Percentiles rank a stretch among this genome's conserved stretches.
These are phyloP conservation scores for Thryonomys swinderianus DNA, from an alignment of 2,113 vertebrate genomes.

Conservation along the genomic window DNA sequence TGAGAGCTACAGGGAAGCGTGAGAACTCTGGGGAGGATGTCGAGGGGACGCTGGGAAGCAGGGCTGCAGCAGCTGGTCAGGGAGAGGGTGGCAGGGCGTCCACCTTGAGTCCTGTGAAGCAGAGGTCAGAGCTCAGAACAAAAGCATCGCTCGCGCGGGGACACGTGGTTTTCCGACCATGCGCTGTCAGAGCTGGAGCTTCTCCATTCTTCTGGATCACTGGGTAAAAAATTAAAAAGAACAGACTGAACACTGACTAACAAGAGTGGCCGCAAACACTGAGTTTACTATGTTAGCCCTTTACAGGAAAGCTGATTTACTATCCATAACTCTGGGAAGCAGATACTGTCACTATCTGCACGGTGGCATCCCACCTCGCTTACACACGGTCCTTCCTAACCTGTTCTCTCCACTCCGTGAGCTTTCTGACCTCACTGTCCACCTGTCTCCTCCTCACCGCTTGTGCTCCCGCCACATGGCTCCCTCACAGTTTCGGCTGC, in stretches of 20 bases:
- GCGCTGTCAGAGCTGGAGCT: not conserved
- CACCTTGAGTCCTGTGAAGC: not conserved
- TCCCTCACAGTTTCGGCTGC: not conserved
- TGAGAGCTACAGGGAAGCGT: not conserved
- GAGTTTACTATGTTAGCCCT: not conserved
- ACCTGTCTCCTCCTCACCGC: not conserved
- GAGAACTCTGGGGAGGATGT: not conserved
- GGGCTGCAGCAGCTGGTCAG: not conserved
- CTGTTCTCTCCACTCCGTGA: not conserved
- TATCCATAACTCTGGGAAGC: not conserved
- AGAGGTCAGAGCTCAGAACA: not conserved
- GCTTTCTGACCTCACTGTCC: not conserved
- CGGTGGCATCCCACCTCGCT: not conserved
- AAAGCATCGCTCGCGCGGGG: not conserved
- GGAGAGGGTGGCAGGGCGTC: fast-evolving
- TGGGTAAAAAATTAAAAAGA: not conserved
- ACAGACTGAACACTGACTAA: not conserved
- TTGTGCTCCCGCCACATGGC: not conserved
- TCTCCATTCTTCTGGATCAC: not conserved
- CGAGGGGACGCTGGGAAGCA: too few relatives aligned
- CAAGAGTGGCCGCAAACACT: not conserved
- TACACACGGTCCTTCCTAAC: not conserved
- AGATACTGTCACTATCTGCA: not conserved
- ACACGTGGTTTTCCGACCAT: not conserved
- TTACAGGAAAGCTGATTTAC: not conserved